Evolutionary conservation across 2,113 vertebrate species (phyloP), one percentile per base, ranked within the genome.

Genomic region (Hirundichthys speculiger): DNA sequence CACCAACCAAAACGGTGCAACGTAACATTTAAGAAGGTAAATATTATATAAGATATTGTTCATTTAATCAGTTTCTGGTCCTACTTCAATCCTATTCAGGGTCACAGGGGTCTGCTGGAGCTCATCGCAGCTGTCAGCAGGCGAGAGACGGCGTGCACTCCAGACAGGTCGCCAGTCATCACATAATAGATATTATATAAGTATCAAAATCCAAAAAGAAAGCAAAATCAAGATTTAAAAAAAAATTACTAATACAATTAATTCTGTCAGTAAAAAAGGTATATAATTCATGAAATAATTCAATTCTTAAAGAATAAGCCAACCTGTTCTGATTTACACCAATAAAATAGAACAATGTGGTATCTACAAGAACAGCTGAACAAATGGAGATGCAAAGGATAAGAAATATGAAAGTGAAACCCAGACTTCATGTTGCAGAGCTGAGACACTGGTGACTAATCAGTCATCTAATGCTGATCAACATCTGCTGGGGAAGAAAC

Each of bases 381-480:
- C 13, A 42, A 56, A 49, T 2, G 16, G 21, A 38, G 13, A 30
- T 47, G 3, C 12, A 54, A 39, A 19, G 11, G 0, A 68, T 24
- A 34, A 9, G 19, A 43, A 43, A 65, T 39, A 9, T 24, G 5
- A 22, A 58, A 53, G 7, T 10, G 5, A 34, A 46, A 47, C 42
- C n/a, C 18, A 42, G 46, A 63, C 53, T 54, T 60, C 43, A 51
- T 34, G 45, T 52, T 87, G 90, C 92, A 74, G 92, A 84, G 90
- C 91, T 90, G 92, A 93, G 92, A 90, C 84, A 83, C 82, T 90
- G 90, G 91, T 96, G 95, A 96, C 92, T 92, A 93, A 94, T 96
- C 92, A 92, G 89, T 92, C 91, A 43, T 64, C 89, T 92, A 90
- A 93, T 91, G 91, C 92, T 93, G 93, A 95, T 95, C 91, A 87